Evolutionary conservation across 2,888 invertebrate species (phyloP).

Genomic region (Hirudinaria manillensis): DNA sequence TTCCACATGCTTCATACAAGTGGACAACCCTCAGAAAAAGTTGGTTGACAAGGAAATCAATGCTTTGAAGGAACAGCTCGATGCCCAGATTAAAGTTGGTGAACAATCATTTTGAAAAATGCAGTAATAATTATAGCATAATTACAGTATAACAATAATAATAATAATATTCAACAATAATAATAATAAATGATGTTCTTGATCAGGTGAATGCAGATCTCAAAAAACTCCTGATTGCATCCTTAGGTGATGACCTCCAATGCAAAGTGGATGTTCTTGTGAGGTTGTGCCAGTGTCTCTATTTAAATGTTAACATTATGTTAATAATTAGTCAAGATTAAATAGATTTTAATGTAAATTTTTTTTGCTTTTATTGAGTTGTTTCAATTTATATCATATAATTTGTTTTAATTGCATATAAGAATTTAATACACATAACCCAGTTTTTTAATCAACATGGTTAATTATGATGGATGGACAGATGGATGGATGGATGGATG

Average conservation of each 20-base stretch:
- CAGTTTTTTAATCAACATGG: no score
- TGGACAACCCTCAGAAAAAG: neutral
- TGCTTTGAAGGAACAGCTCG: neutral
- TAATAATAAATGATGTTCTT: neutral
- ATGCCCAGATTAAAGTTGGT: neutral
- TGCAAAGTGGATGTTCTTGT: constrained; percentile 80
- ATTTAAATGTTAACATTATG: no score
- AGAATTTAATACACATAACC: no score
- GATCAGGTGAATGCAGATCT: constrained; percentile 78
- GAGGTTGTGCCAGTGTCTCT: constrained; percentile 56
- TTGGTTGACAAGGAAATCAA: neutral
- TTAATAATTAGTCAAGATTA: no score
- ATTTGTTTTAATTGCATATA: no score
- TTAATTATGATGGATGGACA: no score
- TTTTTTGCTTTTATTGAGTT: constrained; percentile 10
- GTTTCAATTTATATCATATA: no score
- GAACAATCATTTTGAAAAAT: neutral
- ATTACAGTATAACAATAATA: no score
- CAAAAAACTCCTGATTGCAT: constrained; percentile 84
- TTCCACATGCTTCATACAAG: no score
- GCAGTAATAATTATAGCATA: no score
- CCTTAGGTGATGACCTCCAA: constrained; percentile 88
- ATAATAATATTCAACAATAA: neutral
- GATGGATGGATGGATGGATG: no score
- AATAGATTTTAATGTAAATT: neutral